Conservation (phyloP, 2,113 vertebrate genomes). For the Siphamia tubifer region DNA sequence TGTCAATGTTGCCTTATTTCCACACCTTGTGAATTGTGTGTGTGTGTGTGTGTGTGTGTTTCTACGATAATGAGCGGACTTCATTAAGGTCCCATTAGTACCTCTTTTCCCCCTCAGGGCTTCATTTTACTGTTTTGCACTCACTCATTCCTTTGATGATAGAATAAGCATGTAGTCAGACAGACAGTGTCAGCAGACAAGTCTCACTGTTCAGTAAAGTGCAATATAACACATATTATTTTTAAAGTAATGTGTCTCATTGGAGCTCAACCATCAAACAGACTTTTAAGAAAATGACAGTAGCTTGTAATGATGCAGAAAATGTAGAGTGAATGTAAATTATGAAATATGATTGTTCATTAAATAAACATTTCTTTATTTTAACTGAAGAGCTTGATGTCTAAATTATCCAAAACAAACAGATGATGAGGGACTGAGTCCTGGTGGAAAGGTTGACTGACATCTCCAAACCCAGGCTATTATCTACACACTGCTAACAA, state of each 20-base stretch:
- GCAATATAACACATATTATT: background rate
- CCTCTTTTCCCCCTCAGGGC: constrained; percentile 22
- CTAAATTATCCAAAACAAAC: constrained; percentile 10
- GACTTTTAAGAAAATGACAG: background rate
- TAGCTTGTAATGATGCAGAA: background rate
- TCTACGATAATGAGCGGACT: constrained; percentile 60
- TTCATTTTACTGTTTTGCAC: background rate
- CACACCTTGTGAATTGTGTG: constrained; percentile 9
- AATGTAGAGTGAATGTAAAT: background rate
- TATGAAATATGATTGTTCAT: constrained; percentile 7
- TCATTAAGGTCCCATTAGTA: constrained; percentile 67
- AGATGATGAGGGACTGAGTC: background rate
- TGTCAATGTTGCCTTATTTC: background rate
- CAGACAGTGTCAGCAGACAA: constrained; percentile 15
- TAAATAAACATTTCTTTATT: constrained; percentile 1
- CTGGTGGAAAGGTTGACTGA: constrained; percentile 17
- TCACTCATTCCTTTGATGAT: constrained; percentile 50
- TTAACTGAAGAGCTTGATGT: background rate
- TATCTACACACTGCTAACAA: constrained; percentile 17
- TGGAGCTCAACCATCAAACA: background rate
- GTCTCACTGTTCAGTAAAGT: constrained; percentile 19
- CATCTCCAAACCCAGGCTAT: constrained; percentile 6
- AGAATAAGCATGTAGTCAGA: constrained; percentile 31
- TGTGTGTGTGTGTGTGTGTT: constrained; percentile 41
- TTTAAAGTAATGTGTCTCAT: constrained; percentile 1